A percentile compares a stretch with the other conserved stretches of the same genome.
Evolutionary conservation across 2,797 vertebrate species (phyloP).

Genomic region (Sternarchorhynchus goeldii): DNA sequence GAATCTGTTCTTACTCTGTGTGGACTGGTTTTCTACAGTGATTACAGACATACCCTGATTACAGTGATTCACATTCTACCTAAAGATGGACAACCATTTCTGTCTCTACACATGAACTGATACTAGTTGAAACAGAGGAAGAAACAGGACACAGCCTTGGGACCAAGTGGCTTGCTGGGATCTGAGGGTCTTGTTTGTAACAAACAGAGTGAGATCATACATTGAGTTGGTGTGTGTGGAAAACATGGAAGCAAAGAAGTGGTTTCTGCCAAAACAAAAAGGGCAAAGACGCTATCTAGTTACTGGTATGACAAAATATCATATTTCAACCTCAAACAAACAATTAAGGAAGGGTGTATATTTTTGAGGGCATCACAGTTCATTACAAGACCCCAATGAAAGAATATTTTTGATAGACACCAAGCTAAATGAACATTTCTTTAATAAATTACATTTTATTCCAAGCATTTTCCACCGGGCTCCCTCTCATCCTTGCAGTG

Average conservation of each 20-base stretch:
- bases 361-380: too few species aligned
- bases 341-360: not conserved
- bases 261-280: conserved; percentile 6
- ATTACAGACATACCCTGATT: conserved; percentile 70
- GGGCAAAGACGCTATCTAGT: conserved; percentile 12
- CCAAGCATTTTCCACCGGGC: not conserved
- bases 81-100: conserved; percentile 66
- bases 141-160: conserved; percentile 52
- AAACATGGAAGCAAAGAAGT: not conserved
- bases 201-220: conserved; percentile 30
- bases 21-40: conserved; percentile 55
- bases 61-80: conserved; percentile 61
- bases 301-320: not conserved
- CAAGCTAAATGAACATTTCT: too few species aligned
- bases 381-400: too few species aligned
- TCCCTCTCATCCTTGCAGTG: not conserved
- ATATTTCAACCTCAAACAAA: conserved; percentile 4
- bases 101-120: conserved; percentile 59
- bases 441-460: not conserved
- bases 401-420: too few species aligned
- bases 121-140: conserved; percentile 64
- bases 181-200: conserved; percentile 35
- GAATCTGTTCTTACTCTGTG: conserved; percentile 13
- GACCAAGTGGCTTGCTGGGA: conserved; percentile 25
- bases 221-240: conserved; percentile 7